Conservation (phyloP, 2,113 vertebrate genomes). For the Capreolus pygargus region DNA sequence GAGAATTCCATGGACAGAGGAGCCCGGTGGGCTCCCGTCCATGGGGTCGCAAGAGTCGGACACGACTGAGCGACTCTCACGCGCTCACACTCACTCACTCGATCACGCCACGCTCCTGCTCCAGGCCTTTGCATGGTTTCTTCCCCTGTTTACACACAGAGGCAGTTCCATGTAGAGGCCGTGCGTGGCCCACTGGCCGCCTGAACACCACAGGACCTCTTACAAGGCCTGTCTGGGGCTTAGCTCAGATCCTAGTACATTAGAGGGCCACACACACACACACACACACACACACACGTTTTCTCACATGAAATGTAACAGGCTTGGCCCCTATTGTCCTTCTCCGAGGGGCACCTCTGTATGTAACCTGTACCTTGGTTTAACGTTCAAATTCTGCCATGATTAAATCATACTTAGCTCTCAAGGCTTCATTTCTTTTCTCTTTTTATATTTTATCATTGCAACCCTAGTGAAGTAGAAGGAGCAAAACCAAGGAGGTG, state of each 20-base stretch:
- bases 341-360: not conserved
- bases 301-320: not conserved
- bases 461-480: not conserved
- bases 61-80: not conserved
- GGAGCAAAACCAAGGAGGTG: not conserved
- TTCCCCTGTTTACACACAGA: not conserved
- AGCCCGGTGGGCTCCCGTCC: not conserved
- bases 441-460: not conserved
- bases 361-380: not conserved
- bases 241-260: not conserved
- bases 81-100: not conserved
- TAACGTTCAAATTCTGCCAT: not conserved
- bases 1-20: not conserved
- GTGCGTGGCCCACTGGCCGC: fast-evolving
- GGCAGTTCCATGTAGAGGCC: not conserved
- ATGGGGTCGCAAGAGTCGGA: not conserved
- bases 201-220: not conserved
- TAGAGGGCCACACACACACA: not conserved
- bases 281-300: not conserved
- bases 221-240: not conserved
- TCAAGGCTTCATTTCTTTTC: not conserved
- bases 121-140: not conserved
- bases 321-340: not conserved
- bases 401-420: not conserved
- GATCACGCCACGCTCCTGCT: not conserved